Evolutionary conservation across 2,797 vertebrate genomes (phyloP).

Genomic region (Aulostomus chinensis): DNA sequence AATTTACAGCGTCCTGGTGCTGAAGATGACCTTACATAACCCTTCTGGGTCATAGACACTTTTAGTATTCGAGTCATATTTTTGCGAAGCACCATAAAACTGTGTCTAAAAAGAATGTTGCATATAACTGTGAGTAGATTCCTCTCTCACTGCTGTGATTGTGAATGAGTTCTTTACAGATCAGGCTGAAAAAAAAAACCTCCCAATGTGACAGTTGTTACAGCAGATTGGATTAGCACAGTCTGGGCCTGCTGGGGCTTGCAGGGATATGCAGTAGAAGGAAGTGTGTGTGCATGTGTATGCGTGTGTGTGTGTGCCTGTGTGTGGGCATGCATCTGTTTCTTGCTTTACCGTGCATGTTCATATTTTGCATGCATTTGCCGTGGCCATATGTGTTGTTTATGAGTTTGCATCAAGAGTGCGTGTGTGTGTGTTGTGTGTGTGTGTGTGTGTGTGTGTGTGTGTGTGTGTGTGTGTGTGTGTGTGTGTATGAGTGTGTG

Average conservation of each 20-base stretch:
- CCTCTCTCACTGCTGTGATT: neutral
- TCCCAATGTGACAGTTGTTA: constrained; percentile 61
- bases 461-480: constrained; percentile 2
- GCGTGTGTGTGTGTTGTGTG: constrained; percentile 4
- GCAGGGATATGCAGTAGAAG: constrained; percentile 44
- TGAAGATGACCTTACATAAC: constrained; percentile 15
- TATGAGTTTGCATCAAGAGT: neutral
- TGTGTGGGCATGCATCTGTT: constrained; percentile 11
- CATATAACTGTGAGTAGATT: too few relatives aligned
- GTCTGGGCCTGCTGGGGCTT: constrained; percentile 59
- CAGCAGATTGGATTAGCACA: constrained; percentile 57
- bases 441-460: constrained; percentile 21
- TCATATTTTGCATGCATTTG: constrained; percentile 36
- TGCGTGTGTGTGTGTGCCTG: constrained; percentile 8
- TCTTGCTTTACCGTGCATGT: constrained; percentile 8
- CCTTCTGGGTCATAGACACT: neutral
- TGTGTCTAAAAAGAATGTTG: too few relatives aligned
- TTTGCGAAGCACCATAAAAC: too few relatives aligned
- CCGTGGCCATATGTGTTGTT: constrained; percentile 14
- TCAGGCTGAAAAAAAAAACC: constrained; percentile 2
- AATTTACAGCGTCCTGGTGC: too few relatives aligned
- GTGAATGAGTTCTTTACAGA: constrained; percentile 22
- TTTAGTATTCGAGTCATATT: too few relatives aligned
- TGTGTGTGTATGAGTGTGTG: constrained; percentile 17
- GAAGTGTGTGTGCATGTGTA: constrained; percentile 33